Percentiles rank a stretch among this genome's conserved stretches.
Conservation (phyloP, 1,140 invertebrate genomes). For the Thalassaphorura encarpata region DNA sequence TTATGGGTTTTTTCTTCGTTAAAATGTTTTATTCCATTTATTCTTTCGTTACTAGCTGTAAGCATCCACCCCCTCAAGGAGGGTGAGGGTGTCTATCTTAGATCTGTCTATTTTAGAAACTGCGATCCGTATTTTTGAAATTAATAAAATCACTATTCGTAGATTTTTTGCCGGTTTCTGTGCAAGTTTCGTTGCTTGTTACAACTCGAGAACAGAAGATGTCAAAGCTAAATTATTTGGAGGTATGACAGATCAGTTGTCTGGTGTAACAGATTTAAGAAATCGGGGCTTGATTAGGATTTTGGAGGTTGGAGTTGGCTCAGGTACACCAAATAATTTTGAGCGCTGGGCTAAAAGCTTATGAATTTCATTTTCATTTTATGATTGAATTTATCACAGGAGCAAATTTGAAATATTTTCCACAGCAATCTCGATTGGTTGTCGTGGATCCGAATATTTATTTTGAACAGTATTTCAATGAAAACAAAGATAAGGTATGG, state of each 20-base stretch:
- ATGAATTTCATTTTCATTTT: not conserved
- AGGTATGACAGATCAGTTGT: conserved; percentile 20
- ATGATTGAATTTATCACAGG: conserved; percentile 26
- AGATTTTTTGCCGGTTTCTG: no score
- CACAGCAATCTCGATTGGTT: conserved; percentile 34
- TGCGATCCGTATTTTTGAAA: no score
- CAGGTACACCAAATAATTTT: conserved; percentile 12
- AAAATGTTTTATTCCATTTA: no score
- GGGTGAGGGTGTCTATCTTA: no score
- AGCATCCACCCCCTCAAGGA: no score
- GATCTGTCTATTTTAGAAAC: no score
- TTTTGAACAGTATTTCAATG: conserved; percentile 33
- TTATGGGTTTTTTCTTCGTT: no score
- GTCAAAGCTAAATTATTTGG: conserved; percentile 24
- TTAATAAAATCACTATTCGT: no score
- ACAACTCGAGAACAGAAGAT: conserved; percentile 11
- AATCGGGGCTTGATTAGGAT: conserved; percentile 30
- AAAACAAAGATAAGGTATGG: conserved; percentile 25
- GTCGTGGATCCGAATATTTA: conserved; percentile 35
- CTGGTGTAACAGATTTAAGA: conserved; percentile 22
- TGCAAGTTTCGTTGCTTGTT: no score
- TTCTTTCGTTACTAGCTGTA: no score
- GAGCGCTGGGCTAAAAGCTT: not conserved
- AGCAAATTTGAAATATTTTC: conserved; percentile 36
- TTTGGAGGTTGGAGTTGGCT: conserved; percentile 33